These are phyloP conservation scores for Anhinga anhinga DNA, from an alignment of 2,113 vertebrate genomes.

Conservation along the genomic window DNA sequence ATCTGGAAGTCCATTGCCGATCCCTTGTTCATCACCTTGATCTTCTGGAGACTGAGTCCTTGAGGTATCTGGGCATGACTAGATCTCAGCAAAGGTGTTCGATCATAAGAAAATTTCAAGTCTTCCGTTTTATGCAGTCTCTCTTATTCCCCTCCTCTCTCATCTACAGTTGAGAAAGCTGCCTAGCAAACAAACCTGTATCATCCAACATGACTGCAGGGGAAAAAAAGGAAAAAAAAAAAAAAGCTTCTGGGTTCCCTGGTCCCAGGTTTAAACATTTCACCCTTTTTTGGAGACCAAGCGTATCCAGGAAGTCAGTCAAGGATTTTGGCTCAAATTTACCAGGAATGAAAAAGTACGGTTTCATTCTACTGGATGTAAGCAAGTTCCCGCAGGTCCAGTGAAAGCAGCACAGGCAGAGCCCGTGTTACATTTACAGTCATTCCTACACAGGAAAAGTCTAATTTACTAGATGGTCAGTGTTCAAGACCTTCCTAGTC, in stretches of 20 bases:
- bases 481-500: background rate
- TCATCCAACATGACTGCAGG: background rate
- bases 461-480: background rate
- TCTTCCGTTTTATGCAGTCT: background rate
- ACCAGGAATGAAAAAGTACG: background rate
- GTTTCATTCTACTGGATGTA: background rate
- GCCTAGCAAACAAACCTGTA: background rate
- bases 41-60: background rate
- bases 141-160: background rate
- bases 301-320: background rate
- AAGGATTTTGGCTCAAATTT: background rate
- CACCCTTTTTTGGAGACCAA: background rate
- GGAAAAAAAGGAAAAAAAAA: too few relatives aligned
- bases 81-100: background rate
- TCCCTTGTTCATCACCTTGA: background rate
- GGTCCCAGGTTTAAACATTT: background rate
- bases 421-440: background rate
- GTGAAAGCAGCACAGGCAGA: background rate
- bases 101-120: background rate
- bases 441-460: background rate
- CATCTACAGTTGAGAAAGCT: background rate
- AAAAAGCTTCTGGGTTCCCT: background rate
- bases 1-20: background rate
- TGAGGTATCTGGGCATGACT: background rate
- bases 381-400: background rate